phyloP scores from a whole-genome alignment of 2,113 vertebrate species.

The Caranx ignobilis region DNA sequence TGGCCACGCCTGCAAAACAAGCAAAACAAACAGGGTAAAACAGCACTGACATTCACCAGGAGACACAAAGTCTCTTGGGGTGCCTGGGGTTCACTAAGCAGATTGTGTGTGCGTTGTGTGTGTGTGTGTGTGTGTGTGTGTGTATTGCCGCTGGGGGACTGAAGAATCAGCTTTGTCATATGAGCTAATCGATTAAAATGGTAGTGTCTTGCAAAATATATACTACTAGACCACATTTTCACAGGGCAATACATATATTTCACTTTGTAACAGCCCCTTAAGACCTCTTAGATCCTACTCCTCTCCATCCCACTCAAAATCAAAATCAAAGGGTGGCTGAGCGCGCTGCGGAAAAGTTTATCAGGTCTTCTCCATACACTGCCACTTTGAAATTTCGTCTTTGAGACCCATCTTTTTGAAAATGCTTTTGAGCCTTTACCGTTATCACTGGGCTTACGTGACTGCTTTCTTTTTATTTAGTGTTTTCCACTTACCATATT shows the following conservation, averaged over 20 bases:
- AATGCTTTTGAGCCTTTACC: background rate
- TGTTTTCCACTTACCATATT: background rate
- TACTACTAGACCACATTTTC: background rate
- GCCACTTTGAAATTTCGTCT: background rate
- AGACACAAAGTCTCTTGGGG: constrained; percentile 28
- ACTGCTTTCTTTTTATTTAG: background rate
- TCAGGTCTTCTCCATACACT: background rate
- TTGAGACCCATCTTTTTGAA: background rate
- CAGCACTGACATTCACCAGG: constrained; percentile 59
- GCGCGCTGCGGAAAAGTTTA: background rate
- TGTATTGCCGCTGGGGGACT: background rate
- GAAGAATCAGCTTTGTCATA: constrained; percentile 2
- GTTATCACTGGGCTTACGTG: background rate
- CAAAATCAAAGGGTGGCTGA: background rate
- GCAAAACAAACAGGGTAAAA: constrained; percentile 60
- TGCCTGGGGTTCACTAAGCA: constrained; percentile 35
- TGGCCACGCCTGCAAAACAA: constrained; percentile 91
- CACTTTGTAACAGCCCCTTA: background rate
- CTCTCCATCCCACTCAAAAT: background rate
- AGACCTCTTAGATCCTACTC: background rate
- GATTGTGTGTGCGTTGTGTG: constrained; percentile 13
- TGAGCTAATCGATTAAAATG: constrained; percentile 26
- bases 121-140: constrained; percentile 17
- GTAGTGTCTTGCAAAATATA: background rate
- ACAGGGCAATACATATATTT: background rate